phyloP scores from a whole-genome alignment of 2,888 invertebrate genomes.

The Acronicta leporina region DNA sequence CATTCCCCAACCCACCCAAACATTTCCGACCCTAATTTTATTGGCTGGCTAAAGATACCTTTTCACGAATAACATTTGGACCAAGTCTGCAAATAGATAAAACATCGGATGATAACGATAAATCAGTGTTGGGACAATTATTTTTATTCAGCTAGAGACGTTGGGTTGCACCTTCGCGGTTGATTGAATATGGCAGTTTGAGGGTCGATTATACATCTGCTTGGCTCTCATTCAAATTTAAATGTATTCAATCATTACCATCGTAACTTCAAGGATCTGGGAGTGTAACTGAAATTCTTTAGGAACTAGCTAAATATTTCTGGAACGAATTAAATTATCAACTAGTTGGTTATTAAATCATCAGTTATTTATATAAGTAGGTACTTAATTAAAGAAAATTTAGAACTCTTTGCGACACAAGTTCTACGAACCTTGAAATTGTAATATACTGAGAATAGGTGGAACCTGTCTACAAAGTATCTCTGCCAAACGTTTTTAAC shows the following conservation, averaged over 20 bases:
- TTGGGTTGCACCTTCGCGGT: conserved; percentile 77
- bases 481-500: not conserved
- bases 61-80: conserved; percentile 29
- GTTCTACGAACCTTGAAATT: too few species aligned
- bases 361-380: too few species aligned
- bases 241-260: conserved; percentile 64
- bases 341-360: too few species aligned
- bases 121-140: conserved; percentile 51
- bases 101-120: conserved; percentile 34
- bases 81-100: conserved; percentile 41
- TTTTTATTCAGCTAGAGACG: conserved; percentile 53
- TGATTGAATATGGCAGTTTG: conserved; percentile 79
- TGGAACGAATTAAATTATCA: not conserved
- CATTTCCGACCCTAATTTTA: conserved; percentile 47
- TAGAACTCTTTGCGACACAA: too few species aligned
- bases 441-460: too few species aligned
- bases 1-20: conserved; percentile 58
- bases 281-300: conserved; percentile 22
- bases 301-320: conserved; percentile 8
- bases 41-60: conserved; percentile 25
- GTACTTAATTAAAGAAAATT: too few species aligned
- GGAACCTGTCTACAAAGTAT: too few species aligned
- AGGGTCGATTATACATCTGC: conserved; percentile 79
- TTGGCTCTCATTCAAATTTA: conserved; percentile 82
- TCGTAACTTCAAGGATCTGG: conserved; percentile 33